A percentile compares a stretch with the other conserved stretches of the same genome.
These are phyloP conservation scores for Holothuria leucospilota DNA, from an alignment of 53 echinoderm and acorn worm species.

Conservation along the genomic window DNA sequence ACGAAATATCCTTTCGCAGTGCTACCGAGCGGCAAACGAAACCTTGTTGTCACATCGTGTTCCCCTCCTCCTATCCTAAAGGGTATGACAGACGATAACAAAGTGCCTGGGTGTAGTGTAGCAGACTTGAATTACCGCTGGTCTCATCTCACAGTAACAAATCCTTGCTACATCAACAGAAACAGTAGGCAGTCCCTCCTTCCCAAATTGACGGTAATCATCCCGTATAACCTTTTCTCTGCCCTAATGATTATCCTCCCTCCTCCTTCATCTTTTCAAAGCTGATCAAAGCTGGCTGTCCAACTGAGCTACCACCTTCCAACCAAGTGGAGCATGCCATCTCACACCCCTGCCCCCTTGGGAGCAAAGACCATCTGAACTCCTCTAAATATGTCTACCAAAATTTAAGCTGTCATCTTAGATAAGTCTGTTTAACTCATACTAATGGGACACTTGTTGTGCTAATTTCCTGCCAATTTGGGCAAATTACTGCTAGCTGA, in stretches of 20 bases:
- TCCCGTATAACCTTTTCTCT: not conserved
- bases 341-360: slow-evolving; percentile 27
- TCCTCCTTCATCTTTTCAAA: slow-evolving; percentile 36
- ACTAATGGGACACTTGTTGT: slow-evolving; percentile 52
- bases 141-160: slow-evolving; percentile 31
- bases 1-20: too few relatives aligned
- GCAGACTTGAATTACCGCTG: not conserved
- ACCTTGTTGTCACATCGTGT: too few relatives aligned
- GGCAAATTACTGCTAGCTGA: slow-evolving; percentile 43
- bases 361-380: slow-evolving; percentile 11
- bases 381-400: slow-evolving; percentile 3
- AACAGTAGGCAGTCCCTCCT: slow-evolving; percentile 5
- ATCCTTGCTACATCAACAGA: slow-evolving; percentile 27
- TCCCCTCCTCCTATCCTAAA: too few relatives aligned
- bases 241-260: not conserved
- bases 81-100: too few relatives aligned
- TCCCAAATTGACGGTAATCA: not conserved
- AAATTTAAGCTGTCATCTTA: slow-evolving; percentile 40
- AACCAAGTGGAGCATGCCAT: slow-evolving; percentile 19
- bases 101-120: too few relatives aligned
- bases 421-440: slow-evolving; percentile 39
- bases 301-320: slow-evolving; percentile 15
- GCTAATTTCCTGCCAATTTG: slow-evolving; percentile 53
- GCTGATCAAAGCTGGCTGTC: not conserved
- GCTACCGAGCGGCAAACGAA: too few relatives aligned